Conservation (phyloP, 2,888 invertebrate genomes). For the Embidobia sp. region DNA sequence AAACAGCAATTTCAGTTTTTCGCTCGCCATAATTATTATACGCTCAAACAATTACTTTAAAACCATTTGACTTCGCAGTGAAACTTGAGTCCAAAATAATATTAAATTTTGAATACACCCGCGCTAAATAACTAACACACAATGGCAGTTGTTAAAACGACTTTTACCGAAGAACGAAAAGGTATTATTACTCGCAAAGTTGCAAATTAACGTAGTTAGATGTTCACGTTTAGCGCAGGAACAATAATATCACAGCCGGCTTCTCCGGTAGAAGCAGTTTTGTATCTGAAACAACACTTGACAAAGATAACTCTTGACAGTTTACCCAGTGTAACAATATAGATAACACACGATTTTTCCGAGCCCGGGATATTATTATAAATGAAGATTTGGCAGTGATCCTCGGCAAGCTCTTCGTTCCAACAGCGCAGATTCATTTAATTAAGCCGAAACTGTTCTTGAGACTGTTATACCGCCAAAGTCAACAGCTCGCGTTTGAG, state of each 20-base stretch:
- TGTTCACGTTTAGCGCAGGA: conserved; percentile 7
- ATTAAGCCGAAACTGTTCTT: conserved; percentile 28
- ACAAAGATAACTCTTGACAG: conserved; percentile 42
- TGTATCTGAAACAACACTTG: conserved; percentile 41
- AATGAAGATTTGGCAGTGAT: conserved; percentile 52
- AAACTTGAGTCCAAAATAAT: no score
- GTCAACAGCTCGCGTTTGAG: conserved; percentile 13
- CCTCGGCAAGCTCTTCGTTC: conserved; percentile 5
- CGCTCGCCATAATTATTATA: no score
- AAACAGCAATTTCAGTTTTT: no score
- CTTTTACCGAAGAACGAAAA: conserved; percentile 5
- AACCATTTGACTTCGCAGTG: no score
- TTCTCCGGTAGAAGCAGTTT: conserved; percentile 33
- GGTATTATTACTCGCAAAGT: conserved; percentile 16
- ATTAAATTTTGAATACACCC: no score
- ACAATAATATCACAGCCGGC: conserved; percentile 11
- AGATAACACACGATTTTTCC: conserved; percentile 37
- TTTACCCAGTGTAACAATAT: conserved; percentile 31
- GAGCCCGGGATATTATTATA: conserved; percentile 31
- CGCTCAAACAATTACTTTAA: no score
- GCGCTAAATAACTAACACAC: neutral
- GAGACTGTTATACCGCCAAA: conserved; percentile 33
- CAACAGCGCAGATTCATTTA: conserved; percentile 19
- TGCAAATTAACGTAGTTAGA: conserved; percentile 25
- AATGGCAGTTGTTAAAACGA: conserved; percentile 15